Conservation (phyloP, 2,797 vertebrate species). For the Potorous gilbertii region DNA sequence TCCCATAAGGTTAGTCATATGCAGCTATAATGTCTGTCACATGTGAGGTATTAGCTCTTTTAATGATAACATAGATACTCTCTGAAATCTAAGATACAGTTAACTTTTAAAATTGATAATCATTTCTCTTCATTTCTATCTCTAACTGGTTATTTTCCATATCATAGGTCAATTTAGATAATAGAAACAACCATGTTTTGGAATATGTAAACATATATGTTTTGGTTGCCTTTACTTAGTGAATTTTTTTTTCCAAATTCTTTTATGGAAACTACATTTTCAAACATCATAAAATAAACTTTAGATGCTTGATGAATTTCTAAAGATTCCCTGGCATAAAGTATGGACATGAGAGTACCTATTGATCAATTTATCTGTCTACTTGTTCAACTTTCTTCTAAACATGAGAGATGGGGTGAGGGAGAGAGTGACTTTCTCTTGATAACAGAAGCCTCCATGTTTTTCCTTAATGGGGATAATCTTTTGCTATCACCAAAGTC, state of each 20-base stretch:
- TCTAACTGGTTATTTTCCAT: slow-evolving; percentile 44
- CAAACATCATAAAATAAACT: not conserved
- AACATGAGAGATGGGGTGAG: not conserved
- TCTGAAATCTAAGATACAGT: slow-evolving; percentile 19
- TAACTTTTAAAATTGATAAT: slow-evolving; percentile 50
- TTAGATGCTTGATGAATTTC: not conserved
- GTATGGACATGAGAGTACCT: not conserved
- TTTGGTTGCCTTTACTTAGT: slow-evolving; percentile 18
- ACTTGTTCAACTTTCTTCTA: not conserved
- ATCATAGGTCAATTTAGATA: not conserved
- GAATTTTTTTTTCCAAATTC: not conserved
- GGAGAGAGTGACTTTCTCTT: not conserved
- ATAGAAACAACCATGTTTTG: not conserved
- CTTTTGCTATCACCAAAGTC: not conserved
- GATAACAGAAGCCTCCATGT: not conserved
- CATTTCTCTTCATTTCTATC: slow-evolving; percentile 46
- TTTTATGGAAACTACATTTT: not conserved
- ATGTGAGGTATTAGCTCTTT: slow-evolving; percentile 51
- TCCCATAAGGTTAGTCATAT: slow-evolving; percentile 56
- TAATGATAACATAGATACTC: slow-evolving; percentile 52
- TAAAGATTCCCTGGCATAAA: not conserved
- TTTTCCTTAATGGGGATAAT: not conserved
- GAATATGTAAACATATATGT: not conserved
- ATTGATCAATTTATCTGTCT: not conserved
- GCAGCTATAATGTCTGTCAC: slow-evolving; percentile 54